Percentiles rank a stretch among this genome's conserved stretches.
phyloP scores from a whole-genome alignment of 2,113 vertebrate genomes.

The Zosterops lateralis region DNA sequence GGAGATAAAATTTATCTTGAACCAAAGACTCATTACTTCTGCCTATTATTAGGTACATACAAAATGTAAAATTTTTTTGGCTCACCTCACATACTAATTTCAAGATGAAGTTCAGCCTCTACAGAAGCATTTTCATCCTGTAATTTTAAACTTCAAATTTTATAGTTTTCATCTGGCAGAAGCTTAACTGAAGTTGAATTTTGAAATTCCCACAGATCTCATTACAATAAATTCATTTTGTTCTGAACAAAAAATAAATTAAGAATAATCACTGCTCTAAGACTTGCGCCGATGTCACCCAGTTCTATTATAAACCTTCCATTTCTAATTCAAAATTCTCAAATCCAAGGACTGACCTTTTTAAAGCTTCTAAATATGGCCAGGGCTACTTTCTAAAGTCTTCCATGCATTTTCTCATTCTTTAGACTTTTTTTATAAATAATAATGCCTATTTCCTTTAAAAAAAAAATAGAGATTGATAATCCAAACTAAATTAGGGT shows the following conservation, averaged over 20 bases:
- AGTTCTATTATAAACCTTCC: neutral
- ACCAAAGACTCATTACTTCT: neutral
- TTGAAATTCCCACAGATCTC: neutral
- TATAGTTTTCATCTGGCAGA: conserved; percentile 7
- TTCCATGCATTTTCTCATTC: neutral
- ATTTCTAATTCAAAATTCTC: neutral
- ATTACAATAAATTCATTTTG: neutral
- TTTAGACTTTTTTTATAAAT: neutral
- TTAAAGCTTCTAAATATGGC: neutral
- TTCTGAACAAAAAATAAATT: conserved; percentile 1
- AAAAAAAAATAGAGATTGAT: neutral
- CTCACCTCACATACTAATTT: neutral
- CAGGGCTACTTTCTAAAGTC: neutral
- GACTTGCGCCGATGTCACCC: neutral
- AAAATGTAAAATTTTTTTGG: neutral
- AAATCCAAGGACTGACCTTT: neutral
- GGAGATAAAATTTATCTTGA: neutral
- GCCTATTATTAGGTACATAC: neutral
- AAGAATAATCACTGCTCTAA: neutral
- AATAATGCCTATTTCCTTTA: neutral
- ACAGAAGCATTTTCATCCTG: neutral
- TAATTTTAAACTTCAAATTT: neutral
- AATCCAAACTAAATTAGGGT: neutral
- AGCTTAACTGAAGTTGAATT: neutral
- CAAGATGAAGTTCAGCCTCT: neutral